phyloP scores from a whole-genome alignment of 2,888 invertebrate species.

The Drosophila nr. medialis region DNA sequence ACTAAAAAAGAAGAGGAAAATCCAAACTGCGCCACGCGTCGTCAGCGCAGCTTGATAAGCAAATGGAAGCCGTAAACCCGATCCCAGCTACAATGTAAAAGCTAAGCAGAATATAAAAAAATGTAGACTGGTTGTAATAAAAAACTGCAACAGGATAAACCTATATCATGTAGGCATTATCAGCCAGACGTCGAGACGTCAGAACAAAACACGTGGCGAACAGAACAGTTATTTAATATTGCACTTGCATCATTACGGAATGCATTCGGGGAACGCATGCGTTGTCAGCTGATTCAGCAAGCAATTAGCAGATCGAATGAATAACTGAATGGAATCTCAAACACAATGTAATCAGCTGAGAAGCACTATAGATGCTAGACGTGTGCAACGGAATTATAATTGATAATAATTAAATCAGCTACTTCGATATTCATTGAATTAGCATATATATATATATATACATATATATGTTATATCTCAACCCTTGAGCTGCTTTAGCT shows the following conservation, averaged over 20 bases:
- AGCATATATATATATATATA: no score
- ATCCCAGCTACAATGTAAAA: constrained; percentile 16
- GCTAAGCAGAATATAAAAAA: constrained; percentile 29
- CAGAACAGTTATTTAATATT: constrained; percentile 21
- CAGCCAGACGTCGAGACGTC: constrained; percentile 38
- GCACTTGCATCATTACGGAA: constrained; percentile 1
- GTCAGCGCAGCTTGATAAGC: constrained; percentile 29
- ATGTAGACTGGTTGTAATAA: not conserved
- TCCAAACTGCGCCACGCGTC: constrained; percentile 67
- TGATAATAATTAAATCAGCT: not conserved
- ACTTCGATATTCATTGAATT: not conserved
- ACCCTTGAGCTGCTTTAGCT: not conserved
- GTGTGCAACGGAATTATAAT: not conserved
- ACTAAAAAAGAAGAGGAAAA: constrained; percentile 2
- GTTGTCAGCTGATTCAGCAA: constrained; percentile 10
- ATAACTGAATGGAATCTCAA: not conserved
- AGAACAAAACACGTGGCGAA: constrained; percentile 49
- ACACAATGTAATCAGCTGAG: constrained; percentile 6
- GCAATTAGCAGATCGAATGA: constrained; percentile 30
- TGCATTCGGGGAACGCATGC: constrained; percentile 28
- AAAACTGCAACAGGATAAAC: constrained; percentile 10
- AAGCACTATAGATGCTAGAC: not conserved
- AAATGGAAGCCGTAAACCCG: constrained; percentile 38
- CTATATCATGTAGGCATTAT: not conserved
- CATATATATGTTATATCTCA: no score